These are phyloP conservation scores for Dascyllus trimaculatus DNA, from an alignment of 2,113 vertebrate genomes.

Conservation along the genomic window DNA sequence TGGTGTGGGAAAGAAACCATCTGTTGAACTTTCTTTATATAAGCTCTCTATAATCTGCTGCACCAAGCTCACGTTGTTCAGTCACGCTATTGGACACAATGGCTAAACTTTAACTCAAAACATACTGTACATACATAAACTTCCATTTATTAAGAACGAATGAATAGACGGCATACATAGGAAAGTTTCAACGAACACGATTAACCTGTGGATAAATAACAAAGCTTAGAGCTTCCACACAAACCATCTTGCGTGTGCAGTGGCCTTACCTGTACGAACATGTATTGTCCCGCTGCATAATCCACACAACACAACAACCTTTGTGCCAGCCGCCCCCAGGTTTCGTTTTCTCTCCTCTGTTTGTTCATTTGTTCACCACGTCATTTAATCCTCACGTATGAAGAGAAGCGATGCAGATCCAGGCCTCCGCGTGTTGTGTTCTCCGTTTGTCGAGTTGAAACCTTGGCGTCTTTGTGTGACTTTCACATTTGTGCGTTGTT, in stretches of 20 bases:
- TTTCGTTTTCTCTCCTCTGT: not conserved
- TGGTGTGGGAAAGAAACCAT: not conserved
- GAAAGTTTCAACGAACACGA: too few relatives aligned
- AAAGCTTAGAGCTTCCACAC: not conserved
- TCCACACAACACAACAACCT: constrained; percentile 9
- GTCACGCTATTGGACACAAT: too few relatives aligned
- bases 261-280: not conserved
- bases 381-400: not conserved
- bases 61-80: too few relatives aligned
- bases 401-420: not conserved
- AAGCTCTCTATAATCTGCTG: too few relatives aligned
- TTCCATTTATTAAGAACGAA: too few relatives aligned
- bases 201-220: too few relatives aligned
- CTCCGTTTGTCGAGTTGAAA: constrained; percentile 8
- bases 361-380: constrained; percentile 8
- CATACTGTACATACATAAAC: too few relatives aligned
- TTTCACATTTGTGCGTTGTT: not conserved
- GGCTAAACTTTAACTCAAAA: too few relatives aligned
- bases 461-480: constrained; percentile 17
- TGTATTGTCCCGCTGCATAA: not conserved
- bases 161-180: too few relatives aligned
- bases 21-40: not conserved
- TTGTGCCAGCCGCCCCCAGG: not conserved
- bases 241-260: not conserved
- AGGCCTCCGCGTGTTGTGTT: not conserved